Evolutionary conservation across 2,888 invertebrate genomes (phyloP), one percentile per base, ranked within the genome.

Genomic region (Hirtodrosophila alboralis): DNA sequence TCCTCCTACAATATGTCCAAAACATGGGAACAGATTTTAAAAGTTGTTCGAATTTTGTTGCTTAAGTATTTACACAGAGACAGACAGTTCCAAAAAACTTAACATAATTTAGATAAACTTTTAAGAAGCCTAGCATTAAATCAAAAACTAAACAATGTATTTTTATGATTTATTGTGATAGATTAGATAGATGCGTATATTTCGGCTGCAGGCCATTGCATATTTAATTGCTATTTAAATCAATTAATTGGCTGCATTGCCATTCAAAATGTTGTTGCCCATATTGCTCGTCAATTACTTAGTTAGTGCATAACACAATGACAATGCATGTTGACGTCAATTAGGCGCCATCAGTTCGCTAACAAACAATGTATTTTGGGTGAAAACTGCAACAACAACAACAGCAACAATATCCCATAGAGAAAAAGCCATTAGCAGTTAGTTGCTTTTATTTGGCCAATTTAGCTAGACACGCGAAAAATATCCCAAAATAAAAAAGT

Each of bases 221-320:
- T 63, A 18, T 57, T 59, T 69, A 74, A 72, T 70, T 74, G 70
- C 30, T 33, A 52, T 69, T 75, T 74, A 62, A 74, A 75, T 75
- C 75, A 75, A 71, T 72, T 73, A 72, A 72, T 58, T 57, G 51
- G 27, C 13, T 40, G 30, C 34, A 36, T 34, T 36, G 23, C 28
- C 28, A 34, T 38, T 23, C 49, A 40, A 67, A 43, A n/a, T n/a
- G n/a, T n/a, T 45, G 52, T 14, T 36, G 41, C 14, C 38, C 60
- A 18, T n/a, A n/a, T 13, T 5, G 18, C 18, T 37, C 49, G 41
- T 61, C 73, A 73, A 73, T 73, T n/a, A n/a, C n/a, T n/a, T n/a
- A n/a, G n/a, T n/a, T 74, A 69, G 61, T 57, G 52, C 56, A 60
- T 34, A 41, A 52, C 59, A 64, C 74, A 74, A 74, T 57, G 53